Percentiles rank a stretch among this genome's conserved stretches.
Evolutionary conservation across 2,113 vertebrate genomes (phyloP).

Genomic region (Mus spicilegus): DNA sequence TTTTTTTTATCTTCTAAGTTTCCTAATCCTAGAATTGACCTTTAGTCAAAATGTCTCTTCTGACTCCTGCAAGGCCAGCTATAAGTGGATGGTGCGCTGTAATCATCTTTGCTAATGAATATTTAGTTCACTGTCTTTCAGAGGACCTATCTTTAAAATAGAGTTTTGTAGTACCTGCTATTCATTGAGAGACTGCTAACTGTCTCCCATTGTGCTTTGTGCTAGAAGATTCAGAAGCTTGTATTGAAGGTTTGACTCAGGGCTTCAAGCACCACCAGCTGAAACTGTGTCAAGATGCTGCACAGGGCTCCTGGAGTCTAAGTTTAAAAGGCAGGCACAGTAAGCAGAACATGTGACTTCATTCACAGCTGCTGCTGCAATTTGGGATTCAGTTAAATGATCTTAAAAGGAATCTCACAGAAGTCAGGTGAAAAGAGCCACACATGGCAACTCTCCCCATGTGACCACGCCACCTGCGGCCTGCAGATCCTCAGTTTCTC

Average conservation of each 20-base stretch:
- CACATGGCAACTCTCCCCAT: background rate
- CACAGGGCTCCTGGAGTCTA: background rate
- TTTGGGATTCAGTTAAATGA: background rate
- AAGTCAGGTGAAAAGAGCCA: background rate
- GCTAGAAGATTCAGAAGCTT: background rate
- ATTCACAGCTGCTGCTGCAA: background rate
- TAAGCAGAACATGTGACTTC: background rate
- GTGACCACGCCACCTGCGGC: background rate
- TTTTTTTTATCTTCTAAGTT: conserved; percentile 10
- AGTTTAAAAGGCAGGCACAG: background rate
- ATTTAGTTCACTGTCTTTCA: background rate
- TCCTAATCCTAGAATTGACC: background rate
- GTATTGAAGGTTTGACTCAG: background rate
- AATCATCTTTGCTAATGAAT: conserved; percentile 14
- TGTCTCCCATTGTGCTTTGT: background rate
- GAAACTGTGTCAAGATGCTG: background rate
- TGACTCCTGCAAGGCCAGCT: background rate
- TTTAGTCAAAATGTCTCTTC: conserved; percentile 12
- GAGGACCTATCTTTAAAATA: conserved; percentile 25
- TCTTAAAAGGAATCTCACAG: background rate
- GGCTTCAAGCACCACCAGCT: background rate
- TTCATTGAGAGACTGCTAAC: background rate
- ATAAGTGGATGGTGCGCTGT: background rate
- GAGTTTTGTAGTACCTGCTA: background rate
- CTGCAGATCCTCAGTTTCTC: background rate